Base-by-base conservation (phyloP, 2,888 invertebrate genomes). In the Tholera decimalis region DNA sequence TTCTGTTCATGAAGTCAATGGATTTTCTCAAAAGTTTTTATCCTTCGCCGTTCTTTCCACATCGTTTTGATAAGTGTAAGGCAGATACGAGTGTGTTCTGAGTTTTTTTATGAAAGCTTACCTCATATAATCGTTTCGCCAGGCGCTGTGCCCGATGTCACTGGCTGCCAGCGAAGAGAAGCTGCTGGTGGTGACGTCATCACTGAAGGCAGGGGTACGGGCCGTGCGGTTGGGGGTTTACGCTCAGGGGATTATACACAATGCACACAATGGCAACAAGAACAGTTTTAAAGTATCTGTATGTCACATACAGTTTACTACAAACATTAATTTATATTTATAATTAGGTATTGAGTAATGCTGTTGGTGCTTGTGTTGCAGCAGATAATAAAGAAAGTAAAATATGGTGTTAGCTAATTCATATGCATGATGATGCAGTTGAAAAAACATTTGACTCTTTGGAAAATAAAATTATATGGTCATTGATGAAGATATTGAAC, bases 71-170 rank as follows among this genome's bases (percentile, higher is more conserved):
- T 6, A 43, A 28, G 67, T 67, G 35, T 35, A 33, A 37, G 24
- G 15, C 43, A 11, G 55, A 54, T 20, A 33, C 28, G 9, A 28
- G 28, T 30, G 37, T 54, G 28, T 39, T 28, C 26, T 39, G 35
- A 49, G 39, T 28, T 50, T 49, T 61, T 22, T 44, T 57, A 56
- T 53, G 7, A 26, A 43, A 50, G 41, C 95, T 95, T 88, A 95
- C 95, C 95, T 94, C 81, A 86, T 89, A 75, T 91, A 93, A 83
- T 95, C 95, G 79, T 89, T 91, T 84, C 91, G 92, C 95, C 95
- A 95, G 73, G 94, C 94, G 83, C 92, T 93, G 89, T 88, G 91
- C 62, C 85, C 89, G 79, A 89, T 86, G 76, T 91, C 92, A 83
- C 92, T 91, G 89, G 85, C 91, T 51, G 88, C 92, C 86, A 92